These are phyloP conservation scores for Aurelia aurita DNA, from an alignment of 30 jellyfish, hydroid and myxozoan genomes.

Conservation along the genomic window DNA sequence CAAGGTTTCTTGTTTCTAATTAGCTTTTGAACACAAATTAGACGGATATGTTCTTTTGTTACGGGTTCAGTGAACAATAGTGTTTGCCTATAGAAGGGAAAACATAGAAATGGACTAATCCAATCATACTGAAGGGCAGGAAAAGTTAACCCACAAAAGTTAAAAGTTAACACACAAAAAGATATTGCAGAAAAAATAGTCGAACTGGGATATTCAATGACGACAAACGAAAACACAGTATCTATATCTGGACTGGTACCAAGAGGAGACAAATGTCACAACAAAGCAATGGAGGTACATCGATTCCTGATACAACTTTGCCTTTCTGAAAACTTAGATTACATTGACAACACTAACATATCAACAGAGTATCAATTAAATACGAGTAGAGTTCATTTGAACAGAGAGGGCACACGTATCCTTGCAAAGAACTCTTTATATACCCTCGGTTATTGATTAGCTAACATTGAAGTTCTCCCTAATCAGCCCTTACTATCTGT, in stretches of 20 bases:
- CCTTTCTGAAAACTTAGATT: not conserved
- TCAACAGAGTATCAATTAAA: constrained; percentile 11
- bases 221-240: constrained; percentile 4
- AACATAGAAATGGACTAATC: too few relatives aligned
- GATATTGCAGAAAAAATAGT: not conserved
- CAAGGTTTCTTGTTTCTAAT: too few relatives aligned
- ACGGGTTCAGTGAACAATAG: too few relatives aligned
- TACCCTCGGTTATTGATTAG: not conserved
- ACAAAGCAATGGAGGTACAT: constrained; percentile 20
- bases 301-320: not conserved
- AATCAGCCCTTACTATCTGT: too few relatives aligned
- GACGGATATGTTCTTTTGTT: too few relatives aligned
- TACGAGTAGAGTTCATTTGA: constrained; percentile 10
- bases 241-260: not conserved
- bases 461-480: not conserved
- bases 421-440: constrained; percentile 6
- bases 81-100: too few relatives aligned
- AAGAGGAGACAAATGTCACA: constrained; percentile 22
- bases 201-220: not conserved
- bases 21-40: too few relatives aligned
- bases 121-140: too few relatives aligned
- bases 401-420: constrained; percentile 34
- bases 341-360: too few relatives aligned
- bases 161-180: too few relatives aligned
- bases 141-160: too few relatives aligned